A percentile compares a stretch with the other conserved stretches of the same genome.
phyloP scores from a whole-genome alignment of 2,888 invertebrate genomes.

The Dynastes tityus region DNA sequence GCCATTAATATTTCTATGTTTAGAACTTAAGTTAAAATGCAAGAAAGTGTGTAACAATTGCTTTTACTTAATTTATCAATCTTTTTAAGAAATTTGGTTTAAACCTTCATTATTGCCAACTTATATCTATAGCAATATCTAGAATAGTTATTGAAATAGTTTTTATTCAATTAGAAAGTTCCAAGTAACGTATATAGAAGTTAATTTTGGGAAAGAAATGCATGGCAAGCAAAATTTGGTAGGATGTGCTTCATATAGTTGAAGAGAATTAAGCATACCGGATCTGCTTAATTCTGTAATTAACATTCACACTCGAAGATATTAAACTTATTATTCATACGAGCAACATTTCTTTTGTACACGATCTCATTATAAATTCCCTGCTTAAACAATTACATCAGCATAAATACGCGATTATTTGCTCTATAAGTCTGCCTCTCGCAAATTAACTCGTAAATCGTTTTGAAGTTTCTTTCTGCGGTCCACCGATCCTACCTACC shows the following conservation, averaged over 20 bases:
- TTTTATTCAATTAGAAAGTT: background rate
- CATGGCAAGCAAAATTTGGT: background rate
- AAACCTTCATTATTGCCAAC: no score
- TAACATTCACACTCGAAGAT: background rate
- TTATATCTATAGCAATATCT: no score
- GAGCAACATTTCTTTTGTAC: background rate
- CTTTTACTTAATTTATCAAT: no score
- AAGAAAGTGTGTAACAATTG: no score
- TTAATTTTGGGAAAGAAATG: background rate
- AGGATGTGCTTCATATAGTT: no score
- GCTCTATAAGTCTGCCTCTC: conserved; percentile 26
- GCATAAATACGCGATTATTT: conserved; percentile 10
- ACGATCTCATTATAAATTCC: conserved; percentile 15
- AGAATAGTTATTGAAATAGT: background rate
- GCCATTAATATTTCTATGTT: no score
- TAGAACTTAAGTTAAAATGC: no score
- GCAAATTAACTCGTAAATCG: conserved; percentile 23
- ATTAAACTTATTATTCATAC: background rate
- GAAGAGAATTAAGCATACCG: no score
- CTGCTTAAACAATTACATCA: background rate
- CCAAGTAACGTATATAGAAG: background rate
- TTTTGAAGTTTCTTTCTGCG: conserved; percentile 7
- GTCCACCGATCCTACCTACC: conserved; percentile 21
- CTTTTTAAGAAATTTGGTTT: no score
- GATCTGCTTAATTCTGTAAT: background rate